These are phyloP conservation scores for Eristalinus sepulchralis DNA, from an alignment of 2,888 invertebrate species.

Conservation along the genomic window DNA sequence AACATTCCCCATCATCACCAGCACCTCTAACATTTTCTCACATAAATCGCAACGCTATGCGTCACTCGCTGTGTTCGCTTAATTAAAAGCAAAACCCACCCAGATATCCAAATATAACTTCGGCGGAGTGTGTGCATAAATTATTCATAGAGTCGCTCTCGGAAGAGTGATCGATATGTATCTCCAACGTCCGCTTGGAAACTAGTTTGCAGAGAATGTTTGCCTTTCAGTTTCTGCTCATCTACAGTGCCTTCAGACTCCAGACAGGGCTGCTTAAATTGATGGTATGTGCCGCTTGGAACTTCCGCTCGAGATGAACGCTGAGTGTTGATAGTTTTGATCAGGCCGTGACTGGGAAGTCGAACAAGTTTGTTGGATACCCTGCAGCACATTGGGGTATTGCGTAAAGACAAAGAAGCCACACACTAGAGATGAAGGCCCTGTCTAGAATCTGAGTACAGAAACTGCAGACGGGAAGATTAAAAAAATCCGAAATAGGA, in stretches of 20 bases:
- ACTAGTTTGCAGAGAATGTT: background rate
- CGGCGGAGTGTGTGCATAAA: conserved; percentile 5
- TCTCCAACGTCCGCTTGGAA: background rate
- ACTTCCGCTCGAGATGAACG: background rate
- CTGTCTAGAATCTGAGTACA: too few species aligned
- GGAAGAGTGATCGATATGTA: background rate
- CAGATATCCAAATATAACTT: conserved; percentile 6
- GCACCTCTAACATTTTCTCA: background rate
- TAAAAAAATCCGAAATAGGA: too few species aligned
- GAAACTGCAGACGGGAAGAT: too few species aligned
- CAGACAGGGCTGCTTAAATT: too few species aligned
- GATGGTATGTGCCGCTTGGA: background rate
- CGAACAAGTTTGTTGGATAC: too few species aligned
- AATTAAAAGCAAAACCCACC: conserved; percentile 7
- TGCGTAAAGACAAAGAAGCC: too few species aligned
- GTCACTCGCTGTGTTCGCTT: background rate
- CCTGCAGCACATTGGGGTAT: too few species aligned
- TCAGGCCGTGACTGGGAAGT: too few species aligned
- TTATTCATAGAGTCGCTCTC: conserved; percentile 15
- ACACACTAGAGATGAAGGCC: too few species aligned
- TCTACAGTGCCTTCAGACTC: background rate
- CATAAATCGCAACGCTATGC: background rate
- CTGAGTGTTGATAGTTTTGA: too few species aligned
- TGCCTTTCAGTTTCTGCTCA: background rate
- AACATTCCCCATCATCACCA: background rate